phyloP scores from a whole-genome alignment of 1,140 invertebrate genomes.

The Parasteatoda tepidariorum region DNA sequence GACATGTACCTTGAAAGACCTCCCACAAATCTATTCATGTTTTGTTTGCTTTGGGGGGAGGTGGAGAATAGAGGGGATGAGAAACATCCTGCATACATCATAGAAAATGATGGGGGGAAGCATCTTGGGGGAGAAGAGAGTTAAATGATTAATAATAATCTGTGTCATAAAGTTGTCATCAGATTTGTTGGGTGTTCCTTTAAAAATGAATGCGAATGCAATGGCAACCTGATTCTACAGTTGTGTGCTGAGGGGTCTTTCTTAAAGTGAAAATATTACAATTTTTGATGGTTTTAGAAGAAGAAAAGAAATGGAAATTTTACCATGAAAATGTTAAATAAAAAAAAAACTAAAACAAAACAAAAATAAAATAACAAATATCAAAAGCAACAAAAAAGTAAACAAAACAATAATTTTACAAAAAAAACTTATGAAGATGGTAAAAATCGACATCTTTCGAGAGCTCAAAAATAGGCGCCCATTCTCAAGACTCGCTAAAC shows the following conservation, averaged over 20 bases:
- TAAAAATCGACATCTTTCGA: too few species aligned
- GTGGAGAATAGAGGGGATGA: not conserved
- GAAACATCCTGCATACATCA: conserved; percentile 7
- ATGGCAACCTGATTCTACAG: conserved; percentile 5
- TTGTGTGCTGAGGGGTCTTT: not conserved
- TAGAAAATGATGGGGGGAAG: not conserved
- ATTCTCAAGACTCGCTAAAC: too few species aligned
- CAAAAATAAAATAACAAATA: too few species aligned
- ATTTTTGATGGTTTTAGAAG: too few species aligned
- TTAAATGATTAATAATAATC: conserved; percentile 28
- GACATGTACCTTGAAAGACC: not conserved
- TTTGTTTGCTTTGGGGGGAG: conserved; percentile 10
- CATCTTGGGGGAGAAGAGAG: not conserved
- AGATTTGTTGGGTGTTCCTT: not conserved
- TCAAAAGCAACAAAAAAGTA: too few species aligned
- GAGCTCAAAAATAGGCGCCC: too few species aligned
- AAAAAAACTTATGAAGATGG: too few species aligned
- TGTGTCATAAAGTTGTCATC: conserved; percentile 17
- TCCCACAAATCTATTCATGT: conserved; percentile 21
- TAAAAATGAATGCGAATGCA: conserved; percentile 14
- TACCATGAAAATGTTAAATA: too few species aligned
- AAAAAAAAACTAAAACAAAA: too few species aligned
- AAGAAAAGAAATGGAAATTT: too few species aligned
- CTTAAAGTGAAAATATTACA: too few species aligned
- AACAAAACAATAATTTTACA: too few species aligned